These are phyloP conservation scores for Cyclargus thomasi DNA, from an alignment of 1,140 invertebrate genomes.

Conservation along the genomic window DNA sequence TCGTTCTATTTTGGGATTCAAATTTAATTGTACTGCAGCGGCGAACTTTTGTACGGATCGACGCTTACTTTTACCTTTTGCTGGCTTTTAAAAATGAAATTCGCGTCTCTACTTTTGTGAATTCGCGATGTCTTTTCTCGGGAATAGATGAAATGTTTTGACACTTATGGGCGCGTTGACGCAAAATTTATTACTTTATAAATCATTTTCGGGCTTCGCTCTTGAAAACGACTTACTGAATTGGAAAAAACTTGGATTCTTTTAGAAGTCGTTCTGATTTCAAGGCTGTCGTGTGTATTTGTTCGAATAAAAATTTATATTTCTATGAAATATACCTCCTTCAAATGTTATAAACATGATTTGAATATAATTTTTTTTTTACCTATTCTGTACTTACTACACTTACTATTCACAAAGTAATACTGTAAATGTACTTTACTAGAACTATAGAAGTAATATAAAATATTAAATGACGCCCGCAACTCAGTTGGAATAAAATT, in stretches of 20 bases:
- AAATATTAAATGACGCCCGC: too few relatives aligned
- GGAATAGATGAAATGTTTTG: background rate
- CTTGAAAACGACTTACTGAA: background rate
- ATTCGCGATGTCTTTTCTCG: background rate
- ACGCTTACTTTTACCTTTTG: too few relatives aligned
- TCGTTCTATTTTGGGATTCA: conserved; percentile 33
- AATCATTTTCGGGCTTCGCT: background rate
- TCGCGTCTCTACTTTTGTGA: background rate
- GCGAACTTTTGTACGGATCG: background rate
- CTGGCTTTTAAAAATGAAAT: background rate
- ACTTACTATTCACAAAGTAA: too few relatives aligned
- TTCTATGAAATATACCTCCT: too few relatives aligned
- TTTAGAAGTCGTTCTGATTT: background rate
- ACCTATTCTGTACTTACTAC: too few relatives aligned
- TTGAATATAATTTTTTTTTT: too few relatives aligned
- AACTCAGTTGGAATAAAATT: too few relatives aligned
- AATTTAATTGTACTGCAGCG: conserved; percentile 7
- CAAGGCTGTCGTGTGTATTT: too few relatives aligned
- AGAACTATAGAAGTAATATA: too few relatives aligned
- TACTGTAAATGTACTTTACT: too few relatives aligned
- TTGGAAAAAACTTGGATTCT: background rate
- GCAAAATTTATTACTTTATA: background rate
- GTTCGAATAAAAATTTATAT: too few relatives aligned
- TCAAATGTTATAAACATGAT: too few relatives aligned
- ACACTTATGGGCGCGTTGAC: background rate